phyloP scores from a whole-genome alignment of 1,140 invertebrate genomes.

The Stegodyphus dumicola region DNA sequence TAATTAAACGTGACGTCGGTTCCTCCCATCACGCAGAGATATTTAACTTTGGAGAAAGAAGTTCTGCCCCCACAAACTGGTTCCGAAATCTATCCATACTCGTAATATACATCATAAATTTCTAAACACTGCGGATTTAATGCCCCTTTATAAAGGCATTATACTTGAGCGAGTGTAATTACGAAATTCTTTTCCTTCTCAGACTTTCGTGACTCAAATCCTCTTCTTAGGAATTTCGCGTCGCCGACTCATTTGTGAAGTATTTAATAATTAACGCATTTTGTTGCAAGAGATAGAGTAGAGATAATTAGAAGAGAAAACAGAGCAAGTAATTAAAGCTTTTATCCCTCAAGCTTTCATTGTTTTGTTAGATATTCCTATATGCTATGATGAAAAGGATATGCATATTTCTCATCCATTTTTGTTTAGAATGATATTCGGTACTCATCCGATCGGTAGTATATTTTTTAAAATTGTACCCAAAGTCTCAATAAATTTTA shows the following conservation, averaged over 20 bases:
- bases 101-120: slow-evolving; percentile 24
- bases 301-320: slow-evolving; percentile 35
- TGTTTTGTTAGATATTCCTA: too few relatives aligned
- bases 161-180: slow-evolving; percentile 15
- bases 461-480: too few relatives aligned
- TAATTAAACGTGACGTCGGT: too few relatives aligned
- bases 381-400: too few relatives aligned
- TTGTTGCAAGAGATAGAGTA: not conserved
- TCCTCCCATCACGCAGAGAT: too few relatives aligned
- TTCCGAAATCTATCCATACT: not conserved
- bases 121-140: slow-evolving; percentile 30
- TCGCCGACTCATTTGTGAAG: slow-evolving; percentile 16
- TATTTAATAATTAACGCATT: slow-evolving; percentile 37
- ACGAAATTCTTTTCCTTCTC: slow-evolving; percentile 2
- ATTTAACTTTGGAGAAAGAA: too few relatives aligned
- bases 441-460: too few relatives aligned
- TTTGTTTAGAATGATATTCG: too few relatives aligned
- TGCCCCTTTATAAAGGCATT: slow-evolving; percentile 28
- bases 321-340: slow-evolving; percentile 7
- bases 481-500: too few relatives aligned
- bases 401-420: too few relatives aligned
- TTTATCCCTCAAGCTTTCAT: slow-evolving; percentile 3
- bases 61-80: too few relatives aligned
- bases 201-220: not conserved
- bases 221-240: slow-evolving; percentile 4